Conservation (phyloP, 2,888 invertebrate species). For the Digitonthophagus gazella region DNA sequence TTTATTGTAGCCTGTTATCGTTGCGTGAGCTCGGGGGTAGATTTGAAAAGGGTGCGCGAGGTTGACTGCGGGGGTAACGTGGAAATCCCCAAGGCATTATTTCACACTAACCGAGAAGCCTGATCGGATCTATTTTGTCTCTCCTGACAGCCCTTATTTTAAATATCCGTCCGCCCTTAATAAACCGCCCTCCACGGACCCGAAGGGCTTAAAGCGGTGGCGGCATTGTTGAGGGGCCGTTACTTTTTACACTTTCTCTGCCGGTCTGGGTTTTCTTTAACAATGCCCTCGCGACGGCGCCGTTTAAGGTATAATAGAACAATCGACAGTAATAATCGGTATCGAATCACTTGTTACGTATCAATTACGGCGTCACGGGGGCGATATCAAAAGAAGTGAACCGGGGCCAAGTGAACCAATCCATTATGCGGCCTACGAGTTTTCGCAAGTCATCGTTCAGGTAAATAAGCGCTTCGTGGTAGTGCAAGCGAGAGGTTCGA, state of each 20-base stretch:
- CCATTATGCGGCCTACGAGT: not conserved
- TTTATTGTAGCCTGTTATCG: conserved; percentile 32
- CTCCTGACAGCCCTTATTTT: conserved; percentile 37
- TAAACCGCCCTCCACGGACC: conserved; percentile 24
- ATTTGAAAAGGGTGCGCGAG: conserved; percentile 1
- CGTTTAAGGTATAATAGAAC: conserved; percentile 8
- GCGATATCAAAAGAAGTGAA: conserved; percentile 1
- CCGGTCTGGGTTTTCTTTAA: no score
- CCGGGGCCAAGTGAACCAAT: not conserved
- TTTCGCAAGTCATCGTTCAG: conserved; percentile 27
- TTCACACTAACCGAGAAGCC: conserved; percentile 48
- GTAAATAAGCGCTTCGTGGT: conserved; percentile 19
- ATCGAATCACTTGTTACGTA: conserved; percentile 11
- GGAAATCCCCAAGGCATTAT: conserved; percentile 48
- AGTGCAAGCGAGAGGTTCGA: conserved; percentile 8
- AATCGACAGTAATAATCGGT: conserved; percentile 7
- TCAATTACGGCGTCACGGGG: conserved; percentile 12
- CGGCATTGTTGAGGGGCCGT: not conserved
- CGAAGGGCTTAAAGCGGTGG: conserved; percentile 6
- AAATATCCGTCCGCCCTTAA: conserved; percentile 37
- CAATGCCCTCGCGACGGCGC: not conserved
- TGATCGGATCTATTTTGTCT: conserved; percentile 43
- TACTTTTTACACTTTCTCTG: not conserved
- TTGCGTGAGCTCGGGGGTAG: conserved; percentile 27
- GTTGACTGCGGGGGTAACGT: conserved; percentile 28